A percentile compares a stretch with the other conserved stretches of the same genome.
phyloP scores from a whole-genome alignment of 2,888 invertebrate genomes.

The Orgyia antiqua region DNA sequence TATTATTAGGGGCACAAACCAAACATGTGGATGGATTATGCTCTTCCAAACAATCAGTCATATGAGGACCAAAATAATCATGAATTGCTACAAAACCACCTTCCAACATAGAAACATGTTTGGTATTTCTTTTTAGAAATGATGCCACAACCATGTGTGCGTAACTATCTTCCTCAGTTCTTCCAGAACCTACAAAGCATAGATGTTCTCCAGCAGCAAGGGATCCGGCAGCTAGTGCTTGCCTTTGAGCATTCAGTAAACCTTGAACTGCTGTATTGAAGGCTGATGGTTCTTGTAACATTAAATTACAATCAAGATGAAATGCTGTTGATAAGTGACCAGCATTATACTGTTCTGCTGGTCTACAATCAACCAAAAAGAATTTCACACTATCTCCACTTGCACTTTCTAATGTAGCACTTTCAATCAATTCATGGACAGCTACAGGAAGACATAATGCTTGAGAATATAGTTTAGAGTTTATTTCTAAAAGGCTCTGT shows the following conservation, averaged over 20 bases:
- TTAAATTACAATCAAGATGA: conserved; percentile 97
- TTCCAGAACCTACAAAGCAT: conserved; percentile 95
- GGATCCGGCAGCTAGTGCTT: conserved; percentile 91
- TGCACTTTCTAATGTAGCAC: conserved; percentile 81
- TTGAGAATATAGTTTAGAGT: conserved; percentile 84
- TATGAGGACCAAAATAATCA: conserved; percentile 89
- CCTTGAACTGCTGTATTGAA: conserved; percentile 97
- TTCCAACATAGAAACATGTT: conserved; percentile 93
- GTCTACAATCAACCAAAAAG: conserved; percentile 97
- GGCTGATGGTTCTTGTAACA: conserved; percentile 97
- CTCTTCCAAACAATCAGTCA: conserved; percentile 89
- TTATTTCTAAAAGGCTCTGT: conserved; percentile 73
- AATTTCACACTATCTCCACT: conserved; percentile 86
- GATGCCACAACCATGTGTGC: conserved; percentile 99
- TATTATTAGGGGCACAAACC: conserved; percentile 83
- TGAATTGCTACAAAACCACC: conserved; percentile 94
- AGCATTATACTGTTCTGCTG: conserved; percentile 97
- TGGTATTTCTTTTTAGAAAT: conserved; percentile 95
- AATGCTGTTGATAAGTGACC: conserved; percentile 98
- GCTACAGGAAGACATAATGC: conserved; percentile 97
- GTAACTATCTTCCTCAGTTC: conserved; percentile 95
- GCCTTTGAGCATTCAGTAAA: conserved; percentile 91
- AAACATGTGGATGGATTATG: conserved; percentile 89
- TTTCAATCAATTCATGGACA: conserved; percentile 93
- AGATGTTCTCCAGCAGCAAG: conserved; percentile 92